Evolutionary conservation across 2,888 invertebrate species (phyloP).

Genomic region (Morpho helenor): DNA sequence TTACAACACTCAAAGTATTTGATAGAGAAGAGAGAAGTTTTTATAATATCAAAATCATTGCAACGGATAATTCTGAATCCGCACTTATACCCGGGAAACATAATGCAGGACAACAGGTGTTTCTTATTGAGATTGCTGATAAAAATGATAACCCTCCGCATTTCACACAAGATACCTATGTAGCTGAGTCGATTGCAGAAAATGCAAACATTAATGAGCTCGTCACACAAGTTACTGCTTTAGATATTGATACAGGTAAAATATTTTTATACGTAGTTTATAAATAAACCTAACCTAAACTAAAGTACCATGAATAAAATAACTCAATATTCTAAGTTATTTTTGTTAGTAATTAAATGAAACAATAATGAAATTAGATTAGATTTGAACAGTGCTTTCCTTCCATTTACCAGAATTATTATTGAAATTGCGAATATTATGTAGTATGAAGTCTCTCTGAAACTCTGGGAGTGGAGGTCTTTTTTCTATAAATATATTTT

Average conservation of each 20-base stretch:
- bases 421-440: too few species aligned
- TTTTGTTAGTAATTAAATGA: too few species aligned
- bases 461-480: too few species aligned
- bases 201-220: constrained; percentile 90
- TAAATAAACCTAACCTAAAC: too few species aligned
- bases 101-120: constrained; percentile 88
- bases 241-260: constrained; percentile 89
- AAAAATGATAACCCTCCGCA: constrained; percentile 97
- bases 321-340: too few species aligned
- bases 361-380: neutral
- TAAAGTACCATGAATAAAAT: too few species aligned
- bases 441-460: too few species aligned
- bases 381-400: neutral
- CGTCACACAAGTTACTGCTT: constrained; percentile 92
- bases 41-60: constrained; percentile 94
- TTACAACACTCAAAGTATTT: constrained; percentile 89
- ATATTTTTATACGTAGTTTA: too few species aligned
- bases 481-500: too few species aligned
- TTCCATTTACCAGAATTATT: too few species aligned
- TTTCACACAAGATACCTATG: constrained; percentile 88
- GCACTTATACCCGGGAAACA: constrained; percentile 82
- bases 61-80: constrained; percentile 93
- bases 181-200: constrained; percentile 88
- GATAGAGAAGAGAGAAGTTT: constrained; percentile 92
- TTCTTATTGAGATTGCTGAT: constrained; percentile 95